These are phyloP conservation scores for Columba livia DNA, from an alignment of 2,113 vertebrate species.

Conservation along the genomic window DNA sequence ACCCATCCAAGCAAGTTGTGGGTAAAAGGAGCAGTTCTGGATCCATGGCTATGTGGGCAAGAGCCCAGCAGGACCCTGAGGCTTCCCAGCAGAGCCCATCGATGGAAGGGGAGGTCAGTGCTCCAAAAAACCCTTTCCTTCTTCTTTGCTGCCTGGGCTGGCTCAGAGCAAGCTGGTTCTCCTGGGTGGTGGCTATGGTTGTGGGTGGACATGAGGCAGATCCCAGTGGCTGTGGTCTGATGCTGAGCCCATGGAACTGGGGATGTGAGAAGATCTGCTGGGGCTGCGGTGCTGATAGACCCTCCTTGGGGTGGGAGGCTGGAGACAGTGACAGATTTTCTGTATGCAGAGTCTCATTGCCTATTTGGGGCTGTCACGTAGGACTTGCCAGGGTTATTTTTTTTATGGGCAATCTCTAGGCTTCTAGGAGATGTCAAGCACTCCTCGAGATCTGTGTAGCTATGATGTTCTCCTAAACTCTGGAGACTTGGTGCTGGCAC, in stretches of 20 bases:
- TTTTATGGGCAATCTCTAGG: not conserved
- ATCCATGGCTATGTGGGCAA: fast-evolving
- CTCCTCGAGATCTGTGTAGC: not conserved
- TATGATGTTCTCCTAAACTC: not conserved
- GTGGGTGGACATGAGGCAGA: not conserved
- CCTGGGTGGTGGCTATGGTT: not conserved
- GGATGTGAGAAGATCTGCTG: not conserved
- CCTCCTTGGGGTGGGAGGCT: not conserved
- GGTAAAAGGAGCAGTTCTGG: not conserved
- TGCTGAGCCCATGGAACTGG: not conserved
- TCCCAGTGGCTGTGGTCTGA: not conserved
- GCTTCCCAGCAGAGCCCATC: not conserved
- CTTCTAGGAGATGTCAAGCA: not conserved
- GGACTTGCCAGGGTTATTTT: not conserved
- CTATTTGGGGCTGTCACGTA: not conserved
- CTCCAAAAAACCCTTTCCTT: not conserved
- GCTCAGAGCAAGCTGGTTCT: not conserved
- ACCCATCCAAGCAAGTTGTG: not conserved
- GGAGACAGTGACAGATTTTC: not conserved
- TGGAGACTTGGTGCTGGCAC: not conserved
- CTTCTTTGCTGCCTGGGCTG: not conserved
- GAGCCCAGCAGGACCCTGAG: not conserved
- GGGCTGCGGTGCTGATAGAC: not conserved
- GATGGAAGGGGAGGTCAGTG: not conserved
- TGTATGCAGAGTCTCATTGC: not conserved